phyloP scores from a whole-genome alignment of 2,113 vertebrate species.

The Oostethus manadensis region DNA sequence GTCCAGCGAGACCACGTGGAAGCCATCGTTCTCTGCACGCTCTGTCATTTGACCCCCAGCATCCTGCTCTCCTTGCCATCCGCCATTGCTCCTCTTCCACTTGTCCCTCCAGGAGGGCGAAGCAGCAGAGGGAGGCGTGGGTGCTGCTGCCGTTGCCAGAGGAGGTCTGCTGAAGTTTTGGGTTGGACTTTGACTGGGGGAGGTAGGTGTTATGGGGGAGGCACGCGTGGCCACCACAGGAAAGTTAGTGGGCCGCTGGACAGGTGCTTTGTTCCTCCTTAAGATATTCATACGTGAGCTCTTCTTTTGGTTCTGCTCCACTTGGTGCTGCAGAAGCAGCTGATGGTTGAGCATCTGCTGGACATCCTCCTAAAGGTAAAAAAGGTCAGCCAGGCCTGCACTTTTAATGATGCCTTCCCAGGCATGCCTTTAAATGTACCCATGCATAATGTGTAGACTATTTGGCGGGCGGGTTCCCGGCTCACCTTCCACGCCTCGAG shows the following conservation, averaged over 20 bases:
- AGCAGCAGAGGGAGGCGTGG: not conserved
- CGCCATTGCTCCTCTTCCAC: conserved; percentile 29
- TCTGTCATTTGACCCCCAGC: conserved; percentile 1
- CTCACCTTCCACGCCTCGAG: conserved; percentile 84
- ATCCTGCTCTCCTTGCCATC: conserved; percentile 14
- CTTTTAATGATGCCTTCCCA: not conserved
- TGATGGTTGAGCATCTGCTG: conserved; percentile 72
- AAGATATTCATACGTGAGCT: conserved; percentile 49
- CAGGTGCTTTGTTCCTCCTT: conserved; percentile 44
- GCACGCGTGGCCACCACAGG: not conserved
- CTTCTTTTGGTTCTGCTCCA: conserved; percentile 60
- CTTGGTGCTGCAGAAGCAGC: conserved; percentile 71
- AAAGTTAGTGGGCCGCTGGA: conserved; percentile 35
- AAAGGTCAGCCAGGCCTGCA: not conserved
- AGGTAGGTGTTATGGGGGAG: not conserved
- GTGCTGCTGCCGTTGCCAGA: not conserved
- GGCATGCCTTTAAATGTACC: not conserved
- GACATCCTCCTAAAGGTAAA: conserved; percentile 74
- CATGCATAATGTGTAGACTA: not conserved
- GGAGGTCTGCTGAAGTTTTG: conserved; percentile 27
- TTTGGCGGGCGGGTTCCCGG: not conserved
- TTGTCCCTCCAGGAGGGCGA: conserved; percentile 53
- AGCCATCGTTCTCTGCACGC: conserved; percentile 6
- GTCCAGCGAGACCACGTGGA: conserved; percentile 55
- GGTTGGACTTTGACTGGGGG: conserved; percentile 22